Conservation (phyloP, 2,797 vertebrate genomes). For the Myiotriccus ornatus region DNA sequence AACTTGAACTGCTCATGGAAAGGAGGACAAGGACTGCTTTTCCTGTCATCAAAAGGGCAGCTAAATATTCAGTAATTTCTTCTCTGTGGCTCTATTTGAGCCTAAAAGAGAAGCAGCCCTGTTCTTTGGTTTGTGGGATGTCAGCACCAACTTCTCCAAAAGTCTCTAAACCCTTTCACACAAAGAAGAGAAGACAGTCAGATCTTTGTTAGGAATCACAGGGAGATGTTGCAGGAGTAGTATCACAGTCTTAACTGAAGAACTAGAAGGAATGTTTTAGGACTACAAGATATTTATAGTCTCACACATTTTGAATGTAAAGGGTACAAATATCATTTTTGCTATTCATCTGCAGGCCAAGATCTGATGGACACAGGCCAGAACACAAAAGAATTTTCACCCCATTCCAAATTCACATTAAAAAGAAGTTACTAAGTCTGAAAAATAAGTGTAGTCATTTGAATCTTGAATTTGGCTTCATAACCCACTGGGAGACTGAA, state of each 20-base stretch:
- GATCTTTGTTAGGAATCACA: not conserved
- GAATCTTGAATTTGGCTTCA: conserved; percentile 30
- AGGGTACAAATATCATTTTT: not conserved
- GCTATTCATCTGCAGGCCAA: conserved; percentile 19
- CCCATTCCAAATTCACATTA: conserved; percentile 35
- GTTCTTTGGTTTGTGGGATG: not conserved
- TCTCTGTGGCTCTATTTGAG: not conserved
- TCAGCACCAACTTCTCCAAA: not conserved
- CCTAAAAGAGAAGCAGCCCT: not conserved
- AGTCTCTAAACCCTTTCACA: not conserved
- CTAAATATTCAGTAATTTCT: not conserved
- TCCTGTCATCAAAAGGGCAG: not conserved
- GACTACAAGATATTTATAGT: conserved; percentile 26
- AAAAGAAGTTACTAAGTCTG: conserved; percentile 2
- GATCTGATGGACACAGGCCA: conserved; percentile 23
- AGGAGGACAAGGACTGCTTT: not conserved
- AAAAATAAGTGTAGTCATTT: conserved; percentile 37
- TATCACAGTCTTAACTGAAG: not conserved
- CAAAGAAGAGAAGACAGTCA: not conserved
- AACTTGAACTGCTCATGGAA: not conserved
- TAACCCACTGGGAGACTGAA: not conserved
- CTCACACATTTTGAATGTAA: conserved; percentile 4
- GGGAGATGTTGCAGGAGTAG: not conserved
- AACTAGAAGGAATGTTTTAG: conserved; percentile 7
- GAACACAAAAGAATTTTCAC: conserved; percentile 45